Evolutionary conservation across 2,113 vertebrate genomes (phyloP), one percentile per base, ranked within the genome.

Genomic region (Xenus cinereus): DNA sequence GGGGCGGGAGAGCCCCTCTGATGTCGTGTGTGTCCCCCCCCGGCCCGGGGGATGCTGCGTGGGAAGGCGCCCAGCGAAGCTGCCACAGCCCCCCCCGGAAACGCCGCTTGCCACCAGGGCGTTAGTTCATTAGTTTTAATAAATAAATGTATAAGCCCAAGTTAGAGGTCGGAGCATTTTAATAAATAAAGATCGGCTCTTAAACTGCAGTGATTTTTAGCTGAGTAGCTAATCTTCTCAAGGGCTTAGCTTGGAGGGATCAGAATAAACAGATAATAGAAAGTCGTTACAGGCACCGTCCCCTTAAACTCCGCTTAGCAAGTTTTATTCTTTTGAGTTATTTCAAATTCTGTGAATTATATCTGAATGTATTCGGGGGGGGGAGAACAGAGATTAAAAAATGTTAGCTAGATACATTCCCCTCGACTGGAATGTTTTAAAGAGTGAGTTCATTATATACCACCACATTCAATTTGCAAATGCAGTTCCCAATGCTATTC

Each of bases 201-300:
- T 54, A 17, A 89, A 30, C 45, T 32, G 83, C 59, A 8, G 66
- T 7, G 93, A 54, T 89, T 91, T 71, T 73, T 69, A 79, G 95
- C 93, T 41, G 87, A 94, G 94, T 16, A 89, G 91, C 96, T 91
- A 91, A 78, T 94, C 87, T 91, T 5, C 93, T 95, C 80, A 72
- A 68, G 77, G 87, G 77, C 59, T 92, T 82, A 85, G 75, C 91
- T 87, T 2, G 75, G 68, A 37, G 83, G 50, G 91, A 89, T 90
- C 68, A 59, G 73, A 85, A 79, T 81, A 85, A 96, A 84, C 77
- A 82, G 66, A 79, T 82, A 79, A 72, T n/a, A 69, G 39, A 48
- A 91, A 95, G 77, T 57, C 75, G 24, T 87, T 53, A 5, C 60
- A 33, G 53, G 66, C 77, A 62, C 66, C 22, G 5, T 27, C 87